Conservation (phyloP, 2,797 vertebrate genomes). For the Falco berigora region DNA sequence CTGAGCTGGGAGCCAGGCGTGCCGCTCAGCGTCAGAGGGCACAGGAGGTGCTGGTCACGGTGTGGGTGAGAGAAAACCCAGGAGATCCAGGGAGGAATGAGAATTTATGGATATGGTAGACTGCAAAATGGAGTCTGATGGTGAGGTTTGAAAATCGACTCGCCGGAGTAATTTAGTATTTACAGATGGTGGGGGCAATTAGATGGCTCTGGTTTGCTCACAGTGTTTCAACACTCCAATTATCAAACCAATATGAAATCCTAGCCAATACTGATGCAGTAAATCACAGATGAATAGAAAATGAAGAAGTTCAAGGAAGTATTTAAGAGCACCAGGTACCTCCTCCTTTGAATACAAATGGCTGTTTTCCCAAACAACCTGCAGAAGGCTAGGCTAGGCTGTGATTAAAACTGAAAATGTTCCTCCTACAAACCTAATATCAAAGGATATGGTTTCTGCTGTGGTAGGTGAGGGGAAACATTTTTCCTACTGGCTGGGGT, state of each 20-base stretch:
- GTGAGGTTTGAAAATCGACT: neutral
- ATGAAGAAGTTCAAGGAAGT: neutral
- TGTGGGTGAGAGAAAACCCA: neutral
- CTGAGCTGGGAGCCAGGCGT: neutral
- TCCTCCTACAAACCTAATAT: neutral
- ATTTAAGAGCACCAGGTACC: neutral
- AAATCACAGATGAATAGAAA: neutral
- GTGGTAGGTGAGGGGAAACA: fast-evolving
- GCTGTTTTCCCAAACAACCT: neutral
- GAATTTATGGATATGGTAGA: neutral
- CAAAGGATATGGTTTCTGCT: neutral
- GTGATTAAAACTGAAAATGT: neutral
- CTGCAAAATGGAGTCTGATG: neutral
- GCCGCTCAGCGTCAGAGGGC: fast-evolving
- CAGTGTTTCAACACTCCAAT: neutral
- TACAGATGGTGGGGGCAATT: no score
- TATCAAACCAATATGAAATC: neutral
- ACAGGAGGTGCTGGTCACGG: neutral
- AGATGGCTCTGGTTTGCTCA: neutral
- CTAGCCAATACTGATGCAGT: neutral
- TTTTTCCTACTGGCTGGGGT: fast-evolving
- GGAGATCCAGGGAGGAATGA: neutral
- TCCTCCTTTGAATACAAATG: neutral
- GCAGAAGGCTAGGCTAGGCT: neutral
- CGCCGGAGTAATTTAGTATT: neutral